Base-by-base conservation (phyloP, 1,140 invertebrate species). In the Melitaea cinxia region DNA sequence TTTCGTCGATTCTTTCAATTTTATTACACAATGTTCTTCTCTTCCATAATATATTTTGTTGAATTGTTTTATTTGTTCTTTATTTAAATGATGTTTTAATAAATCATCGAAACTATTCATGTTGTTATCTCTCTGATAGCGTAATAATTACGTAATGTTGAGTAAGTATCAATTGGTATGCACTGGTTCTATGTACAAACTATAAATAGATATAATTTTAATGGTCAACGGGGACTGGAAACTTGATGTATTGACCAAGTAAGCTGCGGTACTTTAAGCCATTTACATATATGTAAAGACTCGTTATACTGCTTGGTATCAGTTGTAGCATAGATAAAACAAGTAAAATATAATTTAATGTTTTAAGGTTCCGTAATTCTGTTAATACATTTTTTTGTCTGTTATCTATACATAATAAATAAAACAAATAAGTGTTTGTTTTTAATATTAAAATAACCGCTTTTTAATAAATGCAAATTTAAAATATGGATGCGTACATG, bases 1-100 rank as follows among this genome's bases (percentile, higher is more conserved):
- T 37, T 73, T 61, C 14, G 83, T 78, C 1, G 73, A 60, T 24
- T 80, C 66, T 33, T 82, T 79, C 15, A 91, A 45, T 61, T 75
- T 69, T 39, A 86, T 37, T 60, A 78, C 74, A 70, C 74, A 70
- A 68, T 87, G 76, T 91, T 85, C 79, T 67, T 83, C 78, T 52
- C 70, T 70, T 59, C 97, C 97, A 82, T 96, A 97, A 33, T 98
- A 89, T 75, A 97, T 94, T 71, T 94, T 93, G 72, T 95, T 95
- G 9, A 96, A 94, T 78, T 95, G 93, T 65, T 91, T 89, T 12
- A 96, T 88, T 76, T 96, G 94, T 7, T 93, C 83, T 4, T 89
- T 74, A 33, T 94, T 78, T 63, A 91, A 74, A 59, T 82, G 83
- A 19, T 80, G 72, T 75, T 83, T 83, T 21, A 91, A 70, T 21